Percentiles rank a stretch among this genome's conserved stretches.
Conservation (phyloP, 2,797 vertebrate genomes). For the Leptodactylus fallax region DNA sequence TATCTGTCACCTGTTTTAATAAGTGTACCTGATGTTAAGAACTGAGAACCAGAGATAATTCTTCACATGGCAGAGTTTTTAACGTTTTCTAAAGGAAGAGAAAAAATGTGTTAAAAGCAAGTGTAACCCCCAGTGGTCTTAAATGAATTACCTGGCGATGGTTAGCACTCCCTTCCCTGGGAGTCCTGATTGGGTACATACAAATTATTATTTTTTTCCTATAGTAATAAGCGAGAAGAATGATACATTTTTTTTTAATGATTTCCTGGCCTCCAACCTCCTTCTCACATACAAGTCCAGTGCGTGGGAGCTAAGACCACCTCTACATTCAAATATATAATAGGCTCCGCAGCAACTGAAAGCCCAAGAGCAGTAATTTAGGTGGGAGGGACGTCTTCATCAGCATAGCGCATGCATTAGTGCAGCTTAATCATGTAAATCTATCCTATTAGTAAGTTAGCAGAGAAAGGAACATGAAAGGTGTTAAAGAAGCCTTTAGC, state of each 20-base stretch:
- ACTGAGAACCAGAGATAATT: conserved; percentile 67
- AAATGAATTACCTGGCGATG: conserved; percentile 73
- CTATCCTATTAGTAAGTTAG: conserved; percentile 77
- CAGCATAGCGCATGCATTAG: conserved; percentile 70
- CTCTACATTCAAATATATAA: conserved; percentile 64
- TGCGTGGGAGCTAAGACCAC: conserved; percentile 67
- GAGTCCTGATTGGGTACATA: conserved; percentile 64
- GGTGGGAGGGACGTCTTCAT: conserved; percentile 67
- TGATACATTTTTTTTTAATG: conserved; percentile 48
- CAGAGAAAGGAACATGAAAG: conserved; percentile 66
- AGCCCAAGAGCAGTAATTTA: conserved; percentile 56
- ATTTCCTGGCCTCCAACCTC: conserved; percentile 65
- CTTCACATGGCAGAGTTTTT: conserved; percentile 60
- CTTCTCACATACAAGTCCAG: conserved; percentile 56
- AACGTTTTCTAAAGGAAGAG: conserved; percentile 56
- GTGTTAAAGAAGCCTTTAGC: conserved; percentile 77
- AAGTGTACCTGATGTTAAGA: conserved; percentile 26
- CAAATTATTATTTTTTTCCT: conserved; percentile 61
- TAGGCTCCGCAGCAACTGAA: conserved; percentile 66
- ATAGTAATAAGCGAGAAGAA: conserved; percentile 64
- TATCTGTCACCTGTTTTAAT: conserved; percentile 50
- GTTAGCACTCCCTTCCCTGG: conserved; percentile 66
- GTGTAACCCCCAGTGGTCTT: conserved; percentile 70
- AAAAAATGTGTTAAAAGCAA: conserved; percentile 72
- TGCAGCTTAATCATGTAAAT: conserved; percentile 73